phyloP scores from a whole-genome alignment of 35 echinoderm and acorn worm species.

The Diadema setosum region DNA sequence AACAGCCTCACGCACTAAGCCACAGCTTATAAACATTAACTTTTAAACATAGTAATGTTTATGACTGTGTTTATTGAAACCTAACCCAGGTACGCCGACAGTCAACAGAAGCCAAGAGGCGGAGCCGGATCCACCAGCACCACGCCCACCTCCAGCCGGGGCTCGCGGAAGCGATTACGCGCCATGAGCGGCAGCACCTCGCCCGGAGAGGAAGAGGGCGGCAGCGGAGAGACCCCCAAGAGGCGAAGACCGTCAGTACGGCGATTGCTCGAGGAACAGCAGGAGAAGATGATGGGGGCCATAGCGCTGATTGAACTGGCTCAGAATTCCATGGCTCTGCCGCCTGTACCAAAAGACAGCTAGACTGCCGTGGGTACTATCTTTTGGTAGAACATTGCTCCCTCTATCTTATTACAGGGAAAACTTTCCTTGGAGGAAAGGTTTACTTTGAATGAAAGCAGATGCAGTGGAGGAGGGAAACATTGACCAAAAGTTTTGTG shows the following conservation, averaged over 20 bases:
- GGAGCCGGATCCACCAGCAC: background rate
- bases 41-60: too few species aligned
- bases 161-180: background rate
- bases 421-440: too few species aligned
- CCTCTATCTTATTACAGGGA: too few species aligned
- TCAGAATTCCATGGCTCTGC: conserved; percentile 30
- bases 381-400: too few species aligned
- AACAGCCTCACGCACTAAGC: too few species aligned
- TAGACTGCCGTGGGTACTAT: too few species aligned
- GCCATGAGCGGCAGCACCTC: background rate
- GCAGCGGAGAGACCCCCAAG: conserved; percentile 61
- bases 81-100: conserved; percentile 50
- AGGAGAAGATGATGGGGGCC: conserved; percentile 84
- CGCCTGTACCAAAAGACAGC: too few species aligned
- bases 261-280: conserved; percentile 64
- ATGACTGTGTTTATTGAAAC: too few species aligned
- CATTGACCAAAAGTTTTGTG: too few species aligned
- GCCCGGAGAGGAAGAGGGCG: background rate
- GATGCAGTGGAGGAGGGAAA: too few species aligned
- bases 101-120: background rate
- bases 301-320: conserved; percentile 92
- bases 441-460: too few species aligned
- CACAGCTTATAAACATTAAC: too few species aligned
- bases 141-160: conserved; percentile 4
- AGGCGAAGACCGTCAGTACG: conserved; percentile 40